Base-by-base conservation (phyloP, 2,797 vertebrate genomes). In the Manis pentadactyla region DNA sequence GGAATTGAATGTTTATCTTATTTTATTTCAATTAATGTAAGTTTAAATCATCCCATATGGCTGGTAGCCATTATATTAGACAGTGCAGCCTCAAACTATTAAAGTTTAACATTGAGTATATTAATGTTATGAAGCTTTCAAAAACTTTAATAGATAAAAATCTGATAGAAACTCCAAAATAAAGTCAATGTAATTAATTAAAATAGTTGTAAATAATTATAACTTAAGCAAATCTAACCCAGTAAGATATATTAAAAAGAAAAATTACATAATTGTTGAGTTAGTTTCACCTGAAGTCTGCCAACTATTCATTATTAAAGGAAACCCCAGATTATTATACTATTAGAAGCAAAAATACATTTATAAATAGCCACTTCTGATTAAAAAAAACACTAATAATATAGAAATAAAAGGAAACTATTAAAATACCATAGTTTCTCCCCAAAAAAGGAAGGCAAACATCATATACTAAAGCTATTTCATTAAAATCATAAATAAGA, bases 191-290 rank as follows among this genome's bases (percentile, higher is more conserved):
- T 92, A 18, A 73, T 14, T 66, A 55, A 71, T 86, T 94, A 93
- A 93, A 91, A 88, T 93, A 82, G 39, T 90, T 87, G 10, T 27
- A 87, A 95, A 64, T 88, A 87, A 94, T 37, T 95, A 25, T 68
- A 64, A 87, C 27, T 77, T 78, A 73, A 92, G 61, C 17, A 92
- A 86, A 68, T 83, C 18, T 84, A 85, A 85, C 25, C 4, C 39
- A 93, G 31, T 90, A 74, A 87, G 29, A 81, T 93, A 15, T 90
- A 83, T 78, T 34, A 75, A 69, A 87, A 93, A 89, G 86, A 93
- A 82, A 90, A 94, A 53, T 61, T 74, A 64, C 29, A 6, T 94
- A 66, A 71, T 79, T 93, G 90, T 27, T 83, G 53, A 83, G 53
- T 96, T 75, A 82, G 73, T 90, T 95, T 83, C 15, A 92, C 3